These are phyloP conservation scores for Capreolus pygargus DNA, from an alignment of 2,113 vertebrate genomes.

Conservation along the genomic window DNA sequence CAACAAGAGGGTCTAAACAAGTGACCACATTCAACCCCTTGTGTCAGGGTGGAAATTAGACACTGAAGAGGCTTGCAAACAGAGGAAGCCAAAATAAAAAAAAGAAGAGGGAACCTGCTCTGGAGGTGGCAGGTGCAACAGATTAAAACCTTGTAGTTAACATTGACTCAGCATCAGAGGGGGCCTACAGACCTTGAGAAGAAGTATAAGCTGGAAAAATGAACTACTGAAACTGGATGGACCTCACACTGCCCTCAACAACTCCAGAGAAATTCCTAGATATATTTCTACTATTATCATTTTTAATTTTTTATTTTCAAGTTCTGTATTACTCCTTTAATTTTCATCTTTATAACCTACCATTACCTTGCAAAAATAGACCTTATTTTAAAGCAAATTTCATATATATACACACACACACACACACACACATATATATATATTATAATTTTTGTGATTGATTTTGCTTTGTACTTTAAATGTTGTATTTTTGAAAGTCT, in stretches of 20 bases:
- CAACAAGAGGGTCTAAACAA: neutral
- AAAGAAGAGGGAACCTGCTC: neutral
- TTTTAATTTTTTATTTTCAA: neutral
- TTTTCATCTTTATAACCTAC: too few relatives aligned
- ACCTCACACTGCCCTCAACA: neutral
- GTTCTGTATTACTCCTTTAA: too few relatives aligned
- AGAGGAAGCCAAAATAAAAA: neutral
- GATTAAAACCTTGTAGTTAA: neutral
- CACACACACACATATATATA: too few relatives aligned
- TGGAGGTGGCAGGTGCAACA: neutral
- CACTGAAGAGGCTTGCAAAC: neutral
- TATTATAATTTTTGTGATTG: neutral
- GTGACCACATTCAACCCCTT: accelerated
- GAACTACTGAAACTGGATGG: neutral
- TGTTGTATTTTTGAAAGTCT: neutral
- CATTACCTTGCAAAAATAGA: neutral
- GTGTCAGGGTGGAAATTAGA: neutral
- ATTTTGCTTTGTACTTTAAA: neutral
- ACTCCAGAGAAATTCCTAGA: neutral
- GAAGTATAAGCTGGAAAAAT: neutral
- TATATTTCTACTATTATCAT: neutral
- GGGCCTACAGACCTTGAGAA: neutral
- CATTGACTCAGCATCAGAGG: neutral
- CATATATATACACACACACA: neutral
- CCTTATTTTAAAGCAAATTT: neutral